These are phyloP conservation scores for Triplophysa rosa DNA, from an alignment of 2,113 vertebrate species.

Conservation along the genomic window DNA sequence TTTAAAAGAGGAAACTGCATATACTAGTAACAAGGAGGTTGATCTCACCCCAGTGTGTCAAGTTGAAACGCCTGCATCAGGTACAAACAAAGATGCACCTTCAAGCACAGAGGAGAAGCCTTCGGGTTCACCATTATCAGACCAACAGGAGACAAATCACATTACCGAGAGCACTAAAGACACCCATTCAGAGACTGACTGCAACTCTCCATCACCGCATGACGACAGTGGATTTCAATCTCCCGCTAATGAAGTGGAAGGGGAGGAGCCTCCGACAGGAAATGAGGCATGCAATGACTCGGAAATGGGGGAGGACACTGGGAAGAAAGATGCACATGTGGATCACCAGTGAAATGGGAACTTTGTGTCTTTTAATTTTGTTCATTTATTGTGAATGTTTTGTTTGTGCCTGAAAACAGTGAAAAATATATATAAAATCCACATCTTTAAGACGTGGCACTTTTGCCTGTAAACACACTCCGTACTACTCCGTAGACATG, in stretches of 20 bases:
- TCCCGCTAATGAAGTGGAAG: slow-evolving; percentile 25
- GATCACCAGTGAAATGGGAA: slow-evolving; percentile 26
- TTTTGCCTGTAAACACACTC: slow-evolving; percentile 33
- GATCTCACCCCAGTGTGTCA: neutral
- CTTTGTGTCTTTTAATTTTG: neutral
- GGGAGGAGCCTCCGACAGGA: slow-evolving; percentile 20
- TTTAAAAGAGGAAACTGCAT: neutral
- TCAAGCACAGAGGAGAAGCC: slow-evolving; percentile 19
- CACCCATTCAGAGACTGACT: slow-evolving; percentile 13
- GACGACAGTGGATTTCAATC: slow-evolving; percentile 58
- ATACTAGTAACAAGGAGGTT: neutral
- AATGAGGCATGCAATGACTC: slow-evolving; percentile 60
- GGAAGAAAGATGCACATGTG: slow-evolving; percentile 25
- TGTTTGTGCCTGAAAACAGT: slow-evolving; percentile 8
- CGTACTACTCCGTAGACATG: neutral
- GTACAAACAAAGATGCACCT: neutral
- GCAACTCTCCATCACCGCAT: slow-evolving; percentile 28
- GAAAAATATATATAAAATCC: neutral
- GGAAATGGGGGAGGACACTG: slow-evolving; percentile 65
- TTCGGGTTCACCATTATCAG: slow-evolving; percentile 6
- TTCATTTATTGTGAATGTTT: slow-evolving; percentile 3
- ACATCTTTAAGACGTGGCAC: slow-evolving; percentile 3
- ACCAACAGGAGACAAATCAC: slow-evolving; percentile 29
- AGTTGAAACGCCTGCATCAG: neutral
- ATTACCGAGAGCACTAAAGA: slow-evolving; percentile 29